Percentiles rank a stretch among this genome's conserved stretches.
Conservation (phyloP, 2,113 vertebrate species). For the Nipponia nippon region DNA sequence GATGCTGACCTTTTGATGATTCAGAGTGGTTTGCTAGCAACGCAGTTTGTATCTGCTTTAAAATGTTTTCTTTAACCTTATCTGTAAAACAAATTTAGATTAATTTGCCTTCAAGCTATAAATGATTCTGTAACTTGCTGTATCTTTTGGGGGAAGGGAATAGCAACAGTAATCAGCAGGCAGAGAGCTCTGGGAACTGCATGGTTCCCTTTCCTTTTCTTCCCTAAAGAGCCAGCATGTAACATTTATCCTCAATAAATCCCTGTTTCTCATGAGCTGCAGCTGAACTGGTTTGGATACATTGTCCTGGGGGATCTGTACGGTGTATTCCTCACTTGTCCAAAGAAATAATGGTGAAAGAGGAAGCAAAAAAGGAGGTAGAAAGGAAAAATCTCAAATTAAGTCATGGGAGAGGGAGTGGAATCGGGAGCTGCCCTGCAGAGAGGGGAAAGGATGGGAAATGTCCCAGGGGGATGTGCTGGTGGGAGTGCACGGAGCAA, state of each 20-base stretch:
- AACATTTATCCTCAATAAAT: background rate
- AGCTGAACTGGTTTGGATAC: background rate
- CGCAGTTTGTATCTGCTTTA: background rate
- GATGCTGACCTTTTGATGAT: slow-evolving; percentile 6
- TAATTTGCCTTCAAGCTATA: background rate
- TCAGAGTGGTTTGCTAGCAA: background rate
- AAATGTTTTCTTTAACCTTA: slow-evolving; percentile 30
- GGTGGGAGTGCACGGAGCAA: background rate
- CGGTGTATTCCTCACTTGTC: background rate
- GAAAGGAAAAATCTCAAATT: background rate
- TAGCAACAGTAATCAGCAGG: background rate
- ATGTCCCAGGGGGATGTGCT: background rate
- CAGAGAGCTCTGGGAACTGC: background rate
- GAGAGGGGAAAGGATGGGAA: background rate
- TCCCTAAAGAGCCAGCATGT: background rate
- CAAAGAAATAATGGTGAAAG: background rate
- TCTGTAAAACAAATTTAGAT: slow-evolving; percentile 15
- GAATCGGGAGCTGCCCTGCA: background rate
- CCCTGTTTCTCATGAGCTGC: background rate
- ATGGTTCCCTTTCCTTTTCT: background rate
- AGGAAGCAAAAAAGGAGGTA: background rate
- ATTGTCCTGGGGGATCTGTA: background rate
- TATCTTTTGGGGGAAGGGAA: background rate
- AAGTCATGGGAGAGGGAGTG: background rate
- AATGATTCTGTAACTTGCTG: background rate